Evolutionary conservation across 2,888 invertebrate species (phyloP).

Genomic region (Netelia melanura): DNA sequence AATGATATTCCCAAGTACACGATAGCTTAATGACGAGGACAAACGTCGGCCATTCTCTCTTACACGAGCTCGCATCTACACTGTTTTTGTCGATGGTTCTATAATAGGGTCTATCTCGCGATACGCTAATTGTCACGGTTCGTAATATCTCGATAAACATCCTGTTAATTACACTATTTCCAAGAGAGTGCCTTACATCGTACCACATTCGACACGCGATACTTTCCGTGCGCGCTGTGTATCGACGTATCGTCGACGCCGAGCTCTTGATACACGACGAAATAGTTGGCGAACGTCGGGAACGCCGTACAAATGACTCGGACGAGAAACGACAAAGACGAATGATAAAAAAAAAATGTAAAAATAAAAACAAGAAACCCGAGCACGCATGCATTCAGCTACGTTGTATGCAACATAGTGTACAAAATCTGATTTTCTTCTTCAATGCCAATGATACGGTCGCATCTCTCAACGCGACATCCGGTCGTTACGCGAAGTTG

Average conservation of each 20-base stretch:
- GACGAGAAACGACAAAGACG: slow-evolving; percentile 15
- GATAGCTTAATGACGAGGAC: background rate
- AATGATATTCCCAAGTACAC: background rate
- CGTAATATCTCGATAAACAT: slow-evolving; percentile 84
- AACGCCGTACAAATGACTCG: background rate
- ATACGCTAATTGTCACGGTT: slow-evolving; percentile 77
- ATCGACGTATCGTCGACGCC: slow-evolving; percentile 38
- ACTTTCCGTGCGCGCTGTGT: slow-evolving; percentile 14
- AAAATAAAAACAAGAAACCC: background rate
- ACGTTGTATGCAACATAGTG: background rate
- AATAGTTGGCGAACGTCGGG: slow-evolving; percentile 17
- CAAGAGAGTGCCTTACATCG: slow-evolving; percentile 67
- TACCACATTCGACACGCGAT: slow-evolving; percentile 58
- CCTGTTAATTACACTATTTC: slow-evolving; percentile 80
- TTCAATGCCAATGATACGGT: slow-evolving; percentile 54
- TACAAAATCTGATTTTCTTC: slow-evolving; percentile 37
- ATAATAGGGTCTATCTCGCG: slow-evolving; percentile 35
- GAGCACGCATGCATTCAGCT: slow-evolving; percentile 20
- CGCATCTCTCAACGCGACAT: slow-evolving; percentile 62
- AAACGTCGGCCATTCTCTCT: background rate
- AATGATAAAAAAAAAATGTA: slow-evolving; percentile 6
- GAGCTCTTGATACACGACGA: slow-evolving; percentile 12
- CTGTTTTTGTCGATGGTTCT: slow-evolving; percentile 12
- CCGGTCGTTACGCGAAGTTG: slow-evolving; percentile 64
- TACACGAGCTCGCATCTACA: background rate